Conservation (phyloP, 2,888 invertebrate genomes). For the Netelia virgata region DNA sequence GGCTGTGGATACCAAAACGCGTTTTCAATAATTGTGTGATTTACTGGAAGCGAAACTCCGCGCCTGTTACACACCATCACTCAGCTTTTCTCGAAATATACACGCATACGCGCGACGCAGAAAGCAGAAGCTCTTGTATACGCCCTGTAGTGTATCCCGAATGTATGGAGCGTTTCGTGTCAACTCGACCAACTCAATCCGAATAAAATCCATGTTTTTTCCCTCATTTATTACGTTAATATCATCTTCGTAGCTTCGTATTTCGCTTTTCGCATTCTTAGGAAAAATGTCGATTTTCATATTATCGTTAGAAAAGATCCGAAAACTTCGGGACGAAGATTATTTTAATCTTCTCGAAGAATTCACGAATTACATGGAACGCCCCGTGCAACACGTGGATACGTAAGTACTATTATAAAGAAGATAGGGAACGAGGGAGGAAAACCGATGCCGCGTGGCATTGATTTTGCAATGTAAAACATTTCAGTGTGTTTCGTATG, state of each 20-base stretch:
- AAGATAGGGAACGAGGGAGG: slow-evolving; percentile 57
- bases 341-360: too few relatives aligned
- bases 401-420: slow-evolving; percentile 54
- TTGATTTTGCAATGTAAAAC: slow-evolving; percentile 85
- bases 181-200: neutral
- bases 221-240: neutral
- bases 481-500: slow-evolving; percentile 77
- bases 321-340: too few relatives aligned
- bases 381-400: neutral
- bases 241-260: too few relatives aligned
- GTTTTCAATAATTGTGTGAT: slow-evolving; percentile 84
- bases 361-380: neutral
- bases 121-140: neutral
- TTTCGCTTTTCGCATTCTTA: too few relatives aligned
- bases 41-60: slow-evolving; percentile 77
- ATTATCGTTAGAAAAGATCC: too few relatives aligned
- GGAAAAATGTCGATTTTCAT: neutral
- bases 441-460: slow-evolving; percentile 78
- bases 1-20: slow-evolving; percentile 77
- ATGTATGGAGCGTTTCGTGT: neutral
- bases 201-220: neutral
- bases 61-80: slow-evolving; percentile 21
- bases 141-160: neutral
- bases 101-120: neutral
- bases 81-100: neutral